phyloP scores from a whole-genome alignment of 2,113 vertebrate genomes.

The Eudyptes chrysolophus region DNA sequence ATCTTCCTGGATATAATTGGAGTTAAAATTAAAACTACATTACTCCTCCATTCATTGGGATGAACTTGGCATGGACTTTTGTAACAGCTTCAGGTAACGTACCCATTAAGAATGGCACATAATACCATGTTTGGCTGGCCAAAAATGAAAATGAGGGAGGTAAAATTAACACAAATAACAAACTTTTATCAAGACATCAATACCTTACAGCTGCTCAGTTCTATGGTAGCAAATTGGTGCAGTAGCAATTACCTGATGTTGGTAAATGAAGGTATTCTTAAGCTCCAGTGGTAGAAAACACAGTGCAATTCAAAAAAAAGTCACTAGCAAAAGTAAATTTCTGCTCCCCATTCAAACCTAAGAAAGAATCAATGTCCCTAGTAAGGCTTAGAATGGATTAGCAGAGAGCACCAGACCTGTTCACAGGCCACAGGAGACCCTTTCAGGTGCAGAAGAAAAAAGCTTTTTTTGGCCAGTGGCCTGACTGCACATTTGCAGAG shows the following conservation, averaged over 20 bases:
- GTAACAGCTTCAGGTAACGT: constrained; percentile 58
- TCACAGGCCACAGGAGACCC: neutral
- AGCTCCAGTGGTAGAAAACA: neutral
- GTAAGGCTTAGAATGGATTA: neutral
- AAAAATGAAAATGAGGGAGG: constrained; percentile 27
- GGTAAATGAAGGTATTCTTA: constrained; percentile 28
- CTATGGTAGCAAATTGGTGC: neutral
- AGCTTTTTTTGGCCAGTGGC: neutral
- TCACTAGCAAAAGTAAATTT: neutral
- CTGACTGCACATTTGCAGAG: neutral
- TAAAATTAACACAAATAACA: constrained; percentile 51
- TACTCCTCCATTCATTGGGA: constrained; percentile 69
- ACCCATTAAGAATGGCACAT: constrained; percentile 43
- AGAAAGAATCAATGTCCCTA: neutral
- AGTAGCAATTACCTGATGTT: constrained; percentile 16
- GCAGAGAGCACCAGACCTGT: neutral
- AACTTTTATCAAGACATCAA: constrained; percentile 44
- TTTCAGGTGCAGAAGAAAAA: neutral
- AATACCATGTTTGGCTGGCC: constrained; percentile 23
- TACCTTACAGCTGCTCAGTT: constrained; percentile 22
- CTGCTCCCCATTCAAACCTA: neutral
- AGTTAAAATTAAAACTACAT: constrained; percentile 79
- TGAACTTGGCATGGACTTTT: constrained; percentile 62
- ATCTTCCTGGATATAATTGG: constrained; percentile 76
- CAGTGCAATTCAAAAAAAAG: neutral